Base-by-base conservation (phyloP, 2,113 vertebrate genomes). In the Oophaga pumilio region DNA sequence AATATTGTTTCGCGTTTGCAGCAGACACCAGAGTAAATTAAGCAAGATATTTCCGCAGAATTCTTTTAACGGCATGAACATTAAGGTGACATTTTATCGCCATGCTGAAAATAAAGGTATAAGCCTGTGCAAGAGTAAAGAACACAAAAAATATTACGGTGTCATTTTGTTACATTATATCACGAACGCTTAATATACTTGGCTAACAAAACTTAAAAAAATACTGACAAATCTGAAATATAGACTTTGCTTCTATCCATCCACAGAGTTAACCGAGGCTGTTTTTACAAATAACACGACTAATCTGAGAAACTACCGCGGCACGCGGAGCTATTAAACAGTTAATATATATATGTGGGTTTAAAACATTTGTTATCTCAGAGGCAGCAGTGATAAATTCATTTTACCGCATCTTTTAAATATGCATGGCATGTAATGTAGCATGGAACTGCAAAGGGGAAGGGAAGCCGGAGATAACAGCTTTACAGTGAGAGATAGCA, bases 391-490 rank as follows among this genome's bases (percentile, higher is more conserved):
- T 88, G 81, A 88, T 88, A 88, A 88, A 88, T 83, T 88, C 80
- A 84, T 88, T 88, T 88, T 88, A 88, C 87, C 49, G 60, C 87
- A 88, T 88, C 87, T 84, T 88, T 88, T 88, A 88, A 88, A 88
- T 84, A 88, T 88, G 87, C 87, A 88, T 88, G 87, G 87, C 87
- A 88, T 88, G 87, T 88, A 88, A 88, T 88, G 81, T 88, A 88
- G 80, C 87, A 88, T 88, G 87, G 87, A 88, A 83, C 87, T 83
- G 87, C 87, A 88, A 84, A 88, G 59, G 87, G 87, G 87, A 88
- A 88, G 80, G 81, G 62, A 84, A 76, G 87, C 87, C 81, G 64
- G 28, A 88, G 87, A 88, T 88, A 88, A 88, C 87, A 88, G 87
- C 71, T 88, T 88, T 88, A 88, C 87, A 88, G 87, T 76, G 87